Evolutionary conservation across 2,797 vertebrate genomes (phyloP).

Genomic region (Perodicticus potto): DNA sequence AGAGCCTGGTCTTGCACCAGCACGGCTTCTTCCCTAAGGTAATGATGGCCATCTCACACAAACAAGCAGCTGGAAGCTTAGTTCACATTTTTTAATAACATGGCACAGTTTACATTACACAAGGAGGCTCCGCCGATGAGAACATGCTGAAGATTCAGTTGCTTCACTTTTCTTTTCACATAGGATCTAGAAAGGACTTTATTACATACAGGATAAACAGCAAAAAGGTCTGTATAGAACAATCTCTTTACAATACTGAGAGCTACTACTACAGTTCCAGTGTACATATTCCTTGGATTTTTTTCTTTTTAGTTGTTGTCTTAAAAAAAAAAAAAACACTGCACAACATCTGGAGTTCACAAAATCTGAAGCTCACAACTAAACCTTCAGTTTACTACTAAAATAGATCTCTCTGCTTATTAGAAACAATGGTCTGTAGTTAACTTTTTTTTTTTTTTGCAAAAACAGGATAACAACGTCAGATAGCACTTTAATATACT

Average conservation of each 20-base stretch:
- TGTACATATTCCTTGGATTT: slow-evolving; percentile 92
- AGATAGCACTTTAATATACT: slow-evolving; percentile 97
- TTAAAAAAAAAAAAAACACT: slow-evolving; percentile 90
- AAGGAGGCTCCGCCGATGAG: slow-evolving; percentile 97
- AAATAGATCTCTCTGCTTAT: slow-evolving; percentile 99
- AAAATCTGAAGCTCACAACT: slow-evolving; percentile 99
- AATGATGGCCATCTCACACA: slow-evolving; percentile 86
- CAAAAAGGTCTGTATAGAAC: slow-evolving; percentile 96
- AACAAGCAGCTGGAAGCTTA: slow-evolving; percentile 90
- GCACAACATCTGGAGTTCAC: slow-evolving; percentile 98
- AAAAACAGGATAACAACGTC: slow-evolving; percentile 95
- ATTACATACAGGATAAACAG: slow-evolving; percentile 98
- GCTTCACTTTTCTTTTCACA: slow-evolving; percentile 94
- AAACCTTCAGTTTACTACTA: slow-evolving; percentile 99
- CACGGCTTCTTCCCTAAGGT: slow-evolving; percentile 64
- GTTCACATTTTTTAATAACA: slow-evolving; percentile 99
- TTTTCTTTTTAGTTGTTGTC: slow-evolving; percentile 89
- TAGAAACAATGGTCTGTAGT: slow-evolving; percentile 95
- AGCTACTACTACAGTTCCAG: slow-evolving; percentile 98
- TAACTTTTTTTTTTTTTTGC: slow-evolving; percentile 91
- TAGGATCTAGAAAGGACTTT: slow-evolving; percentile 97
- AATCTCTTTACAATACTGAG: slow-evolving; percentile 98
- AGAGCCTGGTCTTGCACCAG: slow-evolving; percentile 52
- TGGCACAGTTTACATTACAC: slow-evolving; percentile 99
- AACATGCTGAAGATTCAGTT: slow-evolving; percentile 98